phyloP scores from a whole-genome alignment of 2,888 invertebrate species.

The Candidula unifasciata region DNA sequence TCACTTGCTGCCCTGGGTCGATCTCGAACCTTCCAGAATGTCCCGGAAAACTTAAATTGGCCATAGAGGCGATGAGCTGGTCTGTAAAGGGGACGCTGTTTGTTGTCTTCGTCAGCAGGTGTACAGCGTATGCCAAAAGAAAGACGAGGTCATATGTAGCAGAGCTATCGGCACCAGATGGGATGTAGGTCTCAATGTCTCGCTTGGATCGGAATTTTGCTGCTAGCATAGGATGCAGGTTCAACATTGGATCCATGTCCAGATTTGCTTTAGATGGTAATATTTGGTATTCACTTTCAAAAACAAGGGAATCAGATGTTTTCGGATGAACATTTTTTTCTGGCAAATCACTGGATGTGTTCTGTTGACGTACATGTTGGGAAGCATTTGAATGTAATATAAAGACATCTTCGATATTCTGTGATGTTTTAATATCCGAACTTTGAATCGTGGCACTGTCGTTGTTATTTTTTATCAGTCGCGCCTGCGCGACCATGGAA shows the following conservation, averaged over 20 bases:
- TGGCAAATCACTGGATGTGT: not conserved
- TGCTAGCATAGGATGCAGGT: not conserved
- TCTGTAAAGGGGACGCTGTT: not conserved
- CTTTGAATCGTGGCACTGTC: not conserved
- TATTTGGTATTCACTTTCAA: not conserved
- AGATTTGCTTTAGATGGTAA: not conserved
- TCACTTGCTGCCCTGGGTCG: not conserved
- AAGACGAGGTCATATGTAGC: conserved; percentile 40
- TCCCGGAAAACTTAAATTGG: conserved; percentile 27
- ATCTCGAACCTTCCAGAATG: conserved; percentile 9
- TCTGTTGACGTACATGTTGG: not conserved
- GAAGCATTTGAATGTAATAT: not conserved
- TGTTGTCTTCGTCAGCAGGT: not conserved
- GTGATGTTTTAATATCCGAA: too few species aligned
- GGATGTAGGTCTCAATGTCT: conserved; percentile 15
- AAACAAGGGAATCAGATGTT: not conserved
- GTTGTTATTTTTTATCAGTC: not conserved
- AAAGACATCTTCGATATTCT: not conserved
- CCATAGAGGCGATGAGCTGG: conserved; percentile 4
- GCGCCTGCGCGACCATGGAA: conserved; percentile 26
- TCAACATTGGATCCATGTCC: not conserved
- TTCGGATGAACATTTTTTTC: not conserved
- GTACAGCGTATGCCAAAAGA: conserved; percentile 12
- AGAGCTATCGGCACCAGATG: conserved; percentile 10
- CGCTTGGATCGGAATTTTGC: conserved; percentile 11